Conservation (phyloP, 2,888 invertebrate genomes). For the Troglohyphantes excavatus region DNA sequence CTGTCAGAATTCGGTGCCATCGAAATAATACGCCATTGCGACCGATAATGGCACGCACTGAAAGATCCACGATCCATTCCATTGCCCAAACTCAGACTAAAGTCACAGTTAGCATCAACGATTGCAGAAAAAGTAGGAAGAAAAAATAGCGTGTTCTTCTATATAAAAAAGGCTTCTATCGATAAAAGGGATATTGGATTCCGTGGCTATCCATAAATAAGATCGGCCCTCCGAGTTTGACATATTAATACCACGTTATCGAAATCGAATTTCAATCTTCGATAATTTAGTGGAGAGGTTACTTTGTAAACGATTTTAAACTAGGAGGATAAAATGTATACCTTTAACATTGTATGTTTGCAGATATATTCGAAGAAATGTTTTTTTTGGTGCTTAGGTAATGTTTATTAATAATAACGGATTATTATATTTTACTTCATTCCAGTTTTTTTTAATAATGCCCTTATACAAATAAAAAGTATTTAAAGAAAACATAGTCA, state of each 20-base stretch:
- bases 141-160: neutral
- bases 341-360: too few relatives aligned
- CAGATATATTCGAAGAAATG: too few relatives aligned
- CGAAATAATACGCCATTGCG: conserved; percentile 33
- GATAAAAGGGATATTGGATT: conserved; percentile 43
- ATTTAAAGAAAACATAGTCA: too few relatives aligned
- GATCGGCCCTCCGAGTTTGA: conserved; percentile 6
- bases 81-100: neutral
- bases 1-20: neutral
- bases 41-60: conserved; percentile 34
- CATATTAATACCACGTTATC: conserved; percentile 47
- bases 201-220: conserved; percentile 14
- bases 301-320: conserved; percentile 1
- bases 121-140: neutral
- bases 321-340: neutral
- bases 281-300: conserved; percentile 17
- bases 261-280: conserved; percentile 13
- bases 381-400: too few relatives aligned
- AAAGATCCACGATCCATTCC: conserved; percentile 18
- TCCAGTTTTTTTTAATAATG: too few relatives aligned
- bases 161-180: neutral
- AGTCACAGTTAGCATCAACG: conserved; percentile 35
- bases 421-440: too few relatives aligned
- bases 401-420: too few relatives aligned
- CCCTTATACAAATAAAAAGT: too few relatives aligned